Evolutionary conservation across 1,140 invertebrate genomes (phyloP).

Genomic region (Agrilus planipennis): DNA sequence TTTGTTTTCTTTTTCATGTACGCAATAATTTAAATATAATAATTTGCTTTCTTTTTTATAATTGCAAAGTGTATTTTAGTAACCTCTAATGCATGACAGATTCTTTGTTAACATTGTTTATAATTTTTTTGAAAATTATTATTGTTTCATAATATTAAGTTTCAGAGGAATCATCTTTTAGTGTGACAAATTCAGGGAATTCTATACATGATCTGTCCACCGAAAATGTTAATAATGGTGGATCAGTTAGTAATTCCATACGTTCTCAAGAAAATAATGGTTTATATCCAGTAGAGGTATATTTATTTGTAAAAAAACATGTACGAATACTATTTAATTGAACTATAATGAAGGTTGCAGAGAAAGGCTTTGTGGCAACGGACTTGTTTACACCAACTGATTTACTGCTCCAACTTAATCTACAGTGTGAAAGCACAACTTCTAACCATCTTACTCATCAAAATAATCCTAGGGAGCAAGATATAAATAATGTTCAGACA

Average conservation of each 20-base stretch:
- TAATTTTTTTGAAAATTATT: background rate
- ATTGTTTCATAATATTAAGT: slow-evolving; percentile 1
- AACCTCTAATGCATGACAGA: background rate
- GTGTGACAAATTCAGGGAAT: background rate
- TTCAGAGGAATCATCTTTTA: background rate
- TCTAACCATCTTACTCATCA: background rate
- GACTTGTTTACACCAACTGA: slow-evolving; percentile 11
- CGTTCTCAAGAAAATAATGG: slow-evolving; percentile 4
- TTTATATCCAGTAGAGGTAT: slow-evolving; percentile 11
- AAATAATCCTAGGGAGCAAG: slow-evolving; percentile 6
- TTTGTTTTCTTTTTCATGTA: background rate
- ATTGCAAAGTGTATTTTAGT: slow-evolving; percentile 1
- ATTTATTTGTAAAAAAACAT: slow-evolving; percentile 5
- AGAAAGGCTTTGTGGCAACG: slow-evolving; percentile 9
- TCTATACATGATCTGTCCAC: background rate
- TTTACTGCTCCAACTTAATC: slow-evolving; percentile 8
- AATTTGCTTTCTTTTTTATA: background rate
- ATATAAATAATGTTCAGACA: slow-evolving; percentile 8
- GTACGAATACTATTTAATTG: slow-evolving; percentile 1
- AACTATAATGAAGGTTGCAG: slow-evolving; percentile 7
- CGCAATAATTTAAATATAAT: background rate
- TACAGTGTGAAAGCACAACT: slow-evolving; percentile 1
- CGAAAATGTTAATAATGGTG: slow-evolving; percentile 4
- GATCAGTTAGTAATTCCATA: background rate
- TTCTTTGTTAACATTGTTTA: background rate